phyloP scores from a whole-genome alignment of 2,797 vertebrate genomes.

The Parauchenoglanis punctatus region DNA sequence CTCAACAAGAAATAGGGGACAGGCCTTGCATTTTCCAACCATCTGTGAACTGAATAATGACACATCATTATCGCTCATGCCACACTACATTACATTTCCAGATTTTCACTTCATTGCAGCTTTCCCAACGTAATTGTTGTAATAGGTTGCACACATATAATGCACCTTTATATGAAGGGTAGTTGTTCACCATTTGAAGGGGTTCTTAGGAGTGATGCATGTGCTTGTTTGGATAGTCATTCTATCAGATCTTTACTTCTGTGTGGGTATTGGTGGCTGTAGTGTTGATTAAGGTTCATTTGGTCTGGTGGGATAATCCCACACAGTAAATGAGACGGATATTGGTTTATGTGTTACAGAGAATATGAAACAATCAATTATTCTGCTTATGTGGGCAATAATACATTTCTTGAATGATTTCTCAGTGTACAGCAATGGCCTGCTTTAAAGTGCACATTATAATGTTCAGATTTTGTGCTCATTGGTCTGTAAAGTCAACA shows the following conservation, averaged over 20 bases:
- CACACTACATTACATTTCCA: conserved; percentile 15
- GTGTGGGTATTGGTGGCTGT: neutral
- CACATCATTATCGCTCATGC: conserved; percentile 16
- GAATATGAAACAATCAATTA: neutral
- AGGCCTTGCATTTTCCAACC: conserved; percentile 15
- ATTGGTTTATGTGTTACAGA: neutral
- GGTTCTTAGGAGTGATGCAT: neutral
- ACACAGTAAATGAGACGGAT: neutral
- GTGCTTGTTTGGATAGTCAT: neutral
- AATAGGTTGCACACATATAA: neutral
- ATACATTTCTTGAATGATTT: neutral
- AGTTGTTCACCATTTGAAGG: neutral
- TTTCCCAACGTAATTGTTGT: neutral
- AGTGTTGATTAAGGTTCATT: neutral
- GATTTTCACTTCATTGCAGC: conserved; percentile 17
- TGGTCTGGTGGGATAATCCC: neutral
- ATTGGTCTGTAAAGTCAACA: neutral
- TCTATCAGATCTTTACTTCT: neutral
- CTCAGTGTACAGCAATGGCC: neutral
- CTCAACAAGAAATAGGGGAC: conserved; percentile 10
- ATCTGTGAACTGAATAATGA: conserved; percentile 23
- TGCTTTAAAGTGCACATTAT: neutral
- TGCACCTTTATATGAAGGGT: neutral
- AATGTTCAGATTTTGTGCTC: conserved; percentile 1
- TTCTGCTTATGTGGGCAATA: neutral